These are phyloP conservation scores for Cistogaster globosa DNA, from an alignment of 2,888 invertebrate species.

Conservation along the genomic window DNA sequence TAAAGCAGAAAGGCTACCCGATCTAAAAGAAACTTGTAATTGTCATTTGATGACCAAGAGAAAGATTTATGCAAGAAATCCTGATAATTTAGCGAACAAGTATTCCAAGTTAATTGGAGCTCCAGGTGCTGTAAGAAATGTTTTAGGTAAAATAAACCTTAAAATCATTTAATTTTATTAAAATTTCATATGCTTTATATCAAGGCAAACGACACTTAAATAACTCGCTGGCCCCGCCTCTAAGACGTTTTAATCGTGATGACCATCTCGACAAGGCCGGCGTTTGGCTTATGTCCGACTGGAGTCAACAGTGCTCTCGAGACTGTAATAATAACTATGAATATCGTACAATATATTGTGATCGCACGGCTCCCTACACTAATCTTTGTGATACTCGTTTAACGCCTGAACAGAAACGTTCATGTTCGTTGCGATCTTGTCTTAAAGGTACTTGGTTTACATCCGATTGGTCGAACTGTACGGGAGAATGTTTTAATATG, in stretches of 20 bases:
- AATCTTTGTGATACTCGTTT: conserved; percentile 85
- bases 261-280: conserved; percentile 76
- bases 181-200: not conserved
- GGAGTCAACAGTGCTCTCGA: conserved; percentile 85
- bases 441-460: conserved; percentile 90
- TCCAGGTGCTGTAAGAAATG: conserved; percentile 53
- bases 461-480: conserved; percentile 86
- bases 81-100: conserved; percentile 72
- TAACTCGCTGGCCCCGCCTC: conserved; percentile 57
- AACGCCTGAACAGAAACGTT: conserved; percentile 86
- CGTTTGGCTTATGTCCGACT: conserved; percentile 80
- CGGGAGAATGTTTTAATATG: conserved; percentile 80
- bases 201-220: conserved; percentile 57
- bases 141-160: conserved; percentile 36
- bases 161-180: not conserved
- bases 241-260: conserved; percentile 74
- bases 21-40: conserved; percentile 82
- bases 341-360: conserved; percentile 88
- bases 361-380: conserved; percentile 85
- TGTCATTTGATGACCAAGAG: conserved; percentile 76
- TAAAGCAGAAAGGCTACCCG: conserved; percentile 83
- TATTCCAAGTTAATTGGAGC: conserved; percentile 73
- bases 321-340: conserved; percentile 90
- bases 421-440: conserved; percentile 86
- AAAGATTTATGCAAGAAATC: conserved; percentile 72